These are phyloP conservation scores for Phalacrocorax brasilianus DNA, from an alignment of 2,113 vertebrate genomes.

Conservation along the genomic window DNA sequence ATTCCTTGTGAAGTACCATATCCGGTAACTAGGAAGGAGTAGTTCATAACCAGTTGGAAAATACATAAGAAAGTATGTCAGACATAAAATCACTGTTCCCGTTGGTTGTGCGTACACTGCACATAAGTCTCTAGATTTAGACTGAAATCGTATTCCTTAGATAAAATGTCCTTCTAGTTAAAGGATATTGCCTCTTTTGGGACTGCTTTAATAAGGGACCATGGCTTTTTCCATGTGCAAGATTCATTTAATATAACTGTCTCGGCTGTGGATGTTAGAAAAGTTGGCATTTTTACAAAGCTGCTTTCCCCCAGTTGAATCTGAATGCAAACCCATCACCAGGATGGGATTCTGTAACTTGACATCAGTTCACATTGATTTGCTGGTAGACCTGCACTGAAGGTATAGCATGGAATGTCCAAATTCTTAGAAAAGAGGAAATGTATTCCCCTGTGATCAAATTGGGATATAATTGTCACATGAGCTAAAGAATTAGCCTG, in stretches of 20 bases:
- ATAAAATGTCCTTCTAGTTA: not conserved
- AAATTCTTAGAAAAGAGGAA: not conserved
- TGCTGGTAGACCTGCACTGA: not conserved
- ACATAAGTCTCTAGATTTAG: not conserved
- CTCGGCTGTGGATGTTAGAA: not conserved
- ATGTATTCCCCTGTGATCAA: slow-evolving; percentile 9
- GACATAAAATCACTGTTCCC: not conserved
- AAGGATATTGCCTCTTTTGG: not conserved
- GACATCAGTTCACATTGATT: slow-evolving; percentile 42
- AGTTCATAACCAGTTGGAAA: not conserved
- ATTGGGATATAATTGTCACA: slow-evolving; percentile 30
- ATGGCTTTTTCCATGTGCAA: not conserved
- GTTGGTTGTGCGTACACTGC: not conserved
- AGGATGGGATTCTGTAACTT: not conserved
- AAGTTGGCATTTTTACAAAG: slow-evolving; percentile 22
- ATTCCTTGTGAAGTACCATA: not conserved
- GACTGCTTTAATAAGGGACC: not conserved
- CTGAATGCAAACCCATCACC: not conserved
- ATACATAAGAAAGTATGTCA: not conserved
- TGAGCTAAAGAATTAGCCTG: not conserved
- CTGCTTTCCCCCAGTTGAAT: not conserved
- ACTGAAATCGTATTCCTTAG: not conserved
- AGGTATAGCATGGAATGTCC: not conserved
- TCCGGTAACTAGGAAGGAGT: not conserved
- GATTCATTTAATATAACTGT: slow-evolving; percentile 8